Evolutionary conservation across 2,113 vertebrate species (phyloP).

Genomic region (Ariopsis seemanni): DNA sequence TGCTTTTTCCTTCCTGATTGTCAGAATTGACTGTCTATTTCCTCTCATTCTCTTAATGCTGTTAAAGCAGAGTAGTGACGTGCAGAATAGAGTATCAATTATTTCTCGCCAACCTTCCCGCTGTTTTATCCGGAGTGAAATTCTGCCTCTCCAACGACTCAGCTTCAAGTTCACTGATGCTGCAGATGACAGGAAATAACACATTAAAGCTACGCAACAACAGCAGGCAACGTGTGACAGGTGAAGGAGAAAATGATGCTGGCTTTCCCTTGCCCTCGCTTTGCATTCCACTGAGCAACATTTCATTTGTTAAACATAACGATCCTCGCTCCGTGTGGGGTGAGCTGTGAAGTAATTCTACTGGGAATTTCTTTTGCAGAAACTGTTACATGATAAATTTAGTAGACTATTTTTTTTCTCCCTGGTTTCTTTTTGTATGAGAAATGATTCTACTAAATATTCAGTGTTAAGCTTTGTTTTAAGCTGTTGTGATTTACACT

Average conservation of each 20-base stretch:
- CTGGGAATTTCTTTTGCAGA: constrained; percentile 64
- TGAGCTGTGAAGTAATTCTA: constrained; percentile 59
- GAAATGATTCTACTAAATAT: constrained; percentile 45
- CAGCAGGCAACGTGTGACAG: constrained; percentile 49
- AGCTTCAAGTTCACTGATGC: constrained; percentile 63
- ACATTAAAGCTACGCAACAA: constrained; percentile 61
- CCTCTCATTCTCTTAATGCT: constrained; percentile 64
- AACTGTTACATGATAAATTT: constrained; percentile 66
- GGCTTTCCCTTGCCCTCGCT: constrained; percentile 32
- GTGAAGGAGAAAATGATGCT: constrained; percentile 44
- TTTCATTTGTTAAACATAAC: constrained; percentile 75
- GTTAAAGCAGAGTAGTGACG: constrained; percentile 56
- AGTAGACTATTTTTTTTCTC: constrained; percentile 56
- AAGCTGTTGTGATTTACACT: constrained; percentile 10
- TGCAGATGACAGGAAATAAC: constrained; percentile 64
- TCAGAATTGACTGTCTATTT: constrained; percentile 49
- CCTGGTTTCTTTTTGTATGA: constrained; percentile 53
- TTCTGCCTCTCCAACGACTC: constrained; percentile 60
- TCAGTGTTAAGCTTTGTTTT: constrained; percentile 35
- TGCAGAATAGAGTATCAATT: constrained; percentile 69
- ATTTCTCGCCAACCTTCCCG: constrained; percentile 58
- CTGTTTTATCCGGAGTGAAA: constrained; percentile 59
- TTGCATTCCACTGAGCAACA: constrained; percentile 55
- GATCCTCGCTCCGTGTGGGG: constrained; percentile 61
- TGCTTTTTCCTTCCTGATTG: neutral